These are phyloP conservation scores for Noctua comes DNA, from an alignment of 2,888 invertebrate genomes.

Conservation along the genomic window DNA sequence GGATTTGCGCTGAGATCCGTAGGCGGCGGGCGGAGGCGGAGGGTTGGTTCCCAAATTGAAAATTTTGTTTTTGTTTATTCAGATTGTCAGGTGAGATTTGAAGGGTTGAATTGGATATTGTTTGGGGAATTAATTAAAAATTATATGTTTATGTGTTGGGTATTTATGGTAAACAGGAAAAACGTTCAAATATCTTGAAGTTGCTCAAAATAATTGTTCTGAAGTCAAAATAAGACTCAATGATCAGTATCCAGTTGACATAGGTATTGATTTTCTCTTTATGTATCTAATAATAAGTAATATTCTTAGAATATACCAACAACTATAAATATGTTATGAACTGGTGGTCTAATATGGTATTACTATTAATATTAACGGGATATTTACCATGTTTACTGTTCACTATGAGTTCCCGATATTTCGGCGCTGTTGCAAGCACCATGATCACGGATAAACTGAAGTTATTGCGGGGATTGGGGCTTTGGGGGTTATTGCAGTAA, in stretches of 20 bases:
- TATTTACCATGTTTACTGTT: no score
- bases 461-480: no score
- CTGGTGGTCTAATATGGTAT: background rate
- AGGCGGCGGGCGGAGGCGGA: slow-evolving; percentile 70
- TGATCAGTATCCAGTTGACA: background rate
- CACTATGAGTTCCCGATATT: no score
- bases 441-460: no score
- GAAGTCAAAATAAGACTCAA: background rate
- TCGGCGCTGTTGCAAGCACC: no score
- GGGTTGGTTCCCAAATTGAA: slow-evolving; percentile 81
- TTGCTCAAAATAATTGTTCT: background rate
- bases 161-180: background rate
- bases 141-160: no score
- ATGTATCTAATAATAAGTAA: background rate
- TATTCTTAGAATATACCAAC: background rate
- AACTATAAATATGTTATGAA: background rate
- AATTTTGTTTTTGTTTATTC: slow-evolving; percentile 86
- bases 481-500: no score
- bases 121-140: slow-evolving; percentile 54
- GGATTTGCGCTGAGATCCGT: slow-evolving; percentile 83
- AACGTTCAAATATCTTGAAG: background rate
- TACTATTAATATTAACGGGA: no score
- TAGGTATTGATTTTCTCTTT: background rate
- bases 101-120: slow-evolving; percentile 64
- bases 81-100: slow-evolving; percentile 78